A percentile compares a stretch with the other conserved stretches of the same genome.
phyloP scores from a whole-genome alignment of 2,113 vertebrate species.

The Gambusia affinis region DNA sequence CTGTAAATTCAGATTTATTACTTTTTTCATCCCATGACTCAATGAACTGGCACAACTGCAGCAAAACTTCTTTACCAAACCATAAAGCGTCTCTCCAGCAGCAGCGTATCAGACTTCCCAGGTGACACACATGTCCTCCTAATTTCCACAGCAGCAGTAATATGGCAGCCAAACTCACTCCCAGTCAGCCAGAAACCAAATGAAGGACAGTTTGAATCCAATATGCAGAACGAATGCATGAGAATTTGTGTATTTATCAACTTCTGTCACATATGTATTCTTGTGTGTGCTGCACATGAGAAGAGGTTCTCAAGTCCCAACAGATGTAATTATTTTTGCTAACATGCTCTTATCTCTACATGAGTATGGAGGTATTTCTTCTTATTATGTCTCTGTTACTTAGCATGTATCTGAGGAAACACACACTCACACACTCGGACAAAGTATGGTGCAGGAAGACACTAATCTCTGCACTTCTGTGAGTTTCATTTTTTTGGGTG shows the following conservation, averaged over 20 bases:
- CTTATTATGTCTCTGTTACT: conserved; percentile 62
- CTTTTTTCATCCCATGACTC: conserved; percentile 32
- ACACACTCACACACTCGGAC: neutral
- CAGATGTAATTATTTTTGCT: conserved; percentile 73
- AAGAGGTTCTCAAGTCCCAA: conserved; percentile 55
- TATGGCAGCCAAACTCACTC: conserved; percentile 27
- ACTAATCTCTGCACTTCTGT: conserved; percentile 5
- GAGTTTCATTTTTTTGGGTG: neutral
- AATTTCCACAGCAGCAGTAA: conserved; percentile 43
- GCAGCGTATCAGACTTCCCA: conserved; percentile 43
- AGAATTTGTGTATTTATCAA: conserved; percentile 55
- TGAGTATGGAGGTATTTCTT: conserved; percentile 58
- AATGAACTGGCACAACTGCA: conserved; percentile 27
- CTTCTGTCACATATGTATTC: conserved; percentile 31
- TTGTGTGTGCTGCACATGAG: conserved; percentile 26
- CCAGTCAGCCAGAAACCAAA: conserved; percentile 17
- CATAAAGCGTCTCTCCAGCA: conserved; percentile 25
- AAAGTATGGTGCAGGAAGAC: neutral
- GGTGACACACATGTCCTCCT: conserved; percentile 45
- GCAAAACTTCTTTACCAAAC: conserved; percentile 19
- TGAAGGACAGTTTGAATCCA: conserved; percentile 28
- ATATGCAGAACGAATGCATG: conserved; percentile 31
- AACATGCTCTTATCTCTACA: conserved; percentile 54
- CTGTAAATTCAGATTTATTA: conserved; percentile 33
- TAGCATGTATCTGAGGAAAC: neutral